Percentiles rank a stretch among this genome's conserved stretches.
Evolutionary conservation across 2,797 vertebrate genomes (phyloP).

Genomic region (Avahi laniger): DNA sequence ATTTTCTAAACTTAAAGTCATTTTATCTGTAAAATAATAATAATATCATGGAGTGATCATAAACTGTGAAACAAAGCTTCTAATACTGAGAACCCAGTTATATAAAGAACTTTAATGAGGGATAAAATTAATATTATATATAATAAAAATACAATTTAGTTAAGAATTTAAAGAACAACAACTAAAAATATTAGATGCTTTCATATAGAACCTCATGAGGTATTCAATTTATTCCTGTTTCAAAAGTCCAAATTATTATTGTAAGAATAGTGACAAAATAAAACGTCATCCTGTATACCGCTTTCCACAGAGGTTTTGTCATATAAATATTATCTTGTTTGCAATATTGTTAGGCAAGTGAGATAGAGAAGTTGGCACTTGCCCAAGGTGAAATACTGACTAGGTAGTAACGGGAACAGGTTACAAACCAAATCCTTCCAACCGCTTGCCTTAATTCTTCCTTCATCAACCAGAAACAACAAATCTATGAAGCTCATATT

Average conservation of each 20-base stretch:
- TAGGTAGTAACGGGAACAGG: not conserved
- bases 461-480: not conserved
- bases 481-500: not conserved
- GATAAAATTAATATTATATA: not conserved
- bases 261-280: not conserved
- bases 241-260: not conserved
- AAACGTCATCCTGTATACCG: not conserved
- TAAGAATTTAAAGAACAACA: not conserved
- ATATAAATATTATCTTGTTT: not conserved
- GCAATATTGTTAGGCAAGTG: not conserved
- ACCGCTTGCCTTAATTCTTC: not conserved
- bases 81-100: not conserved
- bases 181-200: not conserved
- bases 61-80: not conserved
- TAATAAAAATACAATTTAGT: not conserved
- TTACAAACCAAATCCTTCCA: not conserved
- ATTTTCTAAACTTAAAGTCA: not conserved
- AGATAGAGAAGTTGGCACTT: not conserved
- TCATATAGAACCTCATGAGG: not conserved
- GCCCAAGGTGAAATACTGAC: not conserved
- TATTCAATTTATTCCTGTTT: not conserved
- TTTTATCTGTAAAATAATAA: conserved; percentile 27
- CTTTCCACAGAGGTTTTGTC: not conserved
- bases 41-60: not conserved
- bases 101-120: not conserved